Evolutionary conservation across 2,797 vertebrate species (phyloP).

Genomic region (Menidia menidia): DNA sequence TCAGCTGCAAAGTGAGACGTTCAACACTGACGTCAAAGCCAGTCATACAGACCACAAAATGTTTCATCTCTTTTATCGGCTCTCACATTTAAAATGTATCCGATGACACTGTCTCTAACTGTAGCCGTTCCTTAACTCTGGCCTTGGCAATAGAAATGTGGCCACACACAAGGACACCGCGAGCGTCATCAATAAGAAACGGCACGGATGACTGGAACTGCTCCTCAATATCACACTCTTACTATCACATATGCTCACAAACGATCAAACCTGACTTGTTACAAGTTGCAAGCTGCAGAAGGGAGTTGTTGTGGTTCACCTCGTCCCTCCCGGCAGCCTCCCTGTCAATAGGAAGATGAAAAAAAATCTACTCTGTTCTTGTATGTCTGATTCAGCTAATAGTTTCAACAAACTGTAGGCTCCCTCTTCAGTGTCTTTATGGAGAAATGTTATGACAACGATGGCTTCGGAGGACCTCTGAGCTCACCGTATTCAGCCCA

Average conservation of each 20-base stretch:
- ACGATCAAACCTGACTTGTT: conserved; percentile 9
- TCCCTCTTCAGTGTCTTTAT: conserved; percentile 28
- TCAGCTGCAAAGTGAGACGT: conserved; percentile 31
- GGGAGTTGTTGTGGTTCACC: not conserved
- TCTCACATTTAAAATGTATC: conserved; percentile 18
- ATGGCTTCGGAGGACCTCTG: conserved; percentile 36
- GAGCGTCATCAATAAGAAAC: conserved; percentile 30
- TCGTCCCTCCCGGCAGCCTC: not conserved
- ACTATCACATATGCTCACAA: conserved; percentile 21
- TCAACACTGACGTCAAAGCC: conserved; percentile 29
- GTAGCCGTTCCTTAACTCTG: conserved; percentile 41
- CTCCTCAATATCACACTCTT: not conserved
- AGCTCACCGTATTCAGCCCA: conserved; percentile 52
- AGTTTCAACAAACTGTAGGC: not conserved
- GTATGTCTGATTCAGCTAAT: too few relatives aligned
- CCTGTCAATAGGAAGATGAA: conserved; percentile 26
- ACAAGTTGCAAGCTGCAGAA: not conserved
- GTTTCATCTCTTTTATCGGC: conserved; percentile 16
- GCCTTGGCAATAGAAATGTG: conserved; percentile 30
- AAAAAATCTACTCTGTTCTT: conserved; percentile 45
- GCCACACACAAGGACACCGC: conserved; percentile 18
- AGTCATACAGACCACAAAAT: conserved; percentile 26
- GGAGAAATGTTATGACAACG: conserved; percentile 32
- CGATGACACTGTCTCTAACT: conserved; percentile 11
- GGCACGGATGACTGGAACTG: conserved; percentile 22